Evolutionary conservation across 1,140 invertebrate species (phyloP), one percentile per base, ranked within the genome.

Genomic region (Aleiodes sp.): DNA sequence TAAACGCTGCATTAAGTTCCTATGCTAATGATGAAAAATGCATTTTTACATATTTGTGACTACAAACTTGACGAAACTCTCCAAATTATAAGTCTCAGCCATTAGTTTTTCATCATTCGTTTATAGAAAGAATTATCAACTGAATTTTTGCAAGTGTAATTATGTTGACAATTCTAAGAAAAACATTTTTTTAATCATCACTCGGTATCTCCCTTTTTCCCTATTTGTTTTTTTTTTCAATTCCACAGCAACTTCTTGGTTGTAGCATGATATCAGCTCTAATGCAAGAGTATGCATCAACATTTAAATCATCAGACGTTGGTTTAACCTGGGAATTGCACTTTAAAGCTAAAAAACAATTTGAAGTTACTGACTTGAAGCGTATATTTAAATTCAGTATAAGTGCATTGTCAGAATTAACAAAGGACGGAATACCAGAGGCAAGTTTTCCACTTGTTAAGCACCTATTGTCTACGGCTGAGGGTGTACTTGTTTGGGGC

Each of bases 271-370:
- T 97, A 71, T 88, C 91, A 60, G 90, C 93, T 8, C 85, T 97
- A 37, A 90, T 97, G 85, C 92, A 94, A 89, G 95, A 97, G 84
- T 96, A 95, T 88, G 92, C 93, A 43, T 93, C 90, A 37, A 94
- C 94, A n/a, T 89, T 91, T 0, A 93, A 94, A 80, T 94, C 94
- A 6, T 92, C 93, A 19, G 94, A 95, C 86, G 91, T 95, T 41
- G 94, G 94, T 8, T 82, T 97, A 39, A 91, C 94, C 12, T 96
- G 92, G 92, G 94, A 95, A 84, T 89, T 91, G n/a, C 94, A 96
- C 83, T 91, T 92, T 73, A 90, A 90, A 79, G 91, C 93, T 24
- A 97, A 96, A 82, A 92, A 91, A 76, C 88, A 92, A 41, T 97
- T 97, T 89, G 94, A 97, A 87, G 89, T 86, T 29, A 88, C 88